phyloP scores from a whole-genome alignment of 2,888 invertebrate genomes.

The Catocala nupta region DNA sequence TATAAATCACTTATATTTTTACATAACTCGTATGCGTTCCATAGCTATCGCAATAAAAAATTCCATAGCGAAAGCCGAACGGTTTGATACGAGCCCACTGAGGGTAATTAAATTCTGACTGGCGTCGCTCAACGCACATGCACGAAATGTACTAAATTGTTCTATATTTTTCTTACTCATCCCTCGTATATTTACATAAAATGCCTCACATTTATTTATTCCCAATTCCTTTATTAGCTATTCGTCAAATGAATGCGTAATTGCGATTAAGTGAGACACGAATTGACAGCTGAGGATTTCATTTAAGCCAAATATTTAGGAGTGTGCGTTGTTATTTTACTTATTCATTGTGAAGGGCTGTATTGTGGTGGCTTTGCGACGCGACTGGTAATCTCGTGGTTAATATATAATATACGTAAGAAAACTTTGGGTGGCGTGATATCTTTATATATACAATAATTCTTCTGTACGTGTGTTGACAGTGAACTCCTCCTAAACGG shows the following conservation, averaged over 20 bases:
- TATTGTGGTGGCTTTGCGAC: background rate
- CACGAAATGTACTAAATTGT: conserved; percentile 48
- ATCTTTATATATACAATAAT: no score
- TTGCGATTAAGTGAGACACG: conserved; percentile 8
- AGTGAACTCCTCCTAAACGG: no score
- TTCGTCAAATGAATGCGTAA: conserved; percentile 23
- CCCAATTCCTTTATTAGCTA: conserved; percentile 21
- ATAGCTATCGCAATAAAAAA: conserved; percentile 56
- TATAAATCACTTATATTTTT: conserved; percentile 37
- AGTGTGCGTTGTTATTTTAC: background rate
- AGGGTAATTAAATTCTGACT: conserved; percentile 63
- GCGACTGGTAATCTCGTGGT: no score
- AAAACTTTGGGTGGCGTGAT: no score
- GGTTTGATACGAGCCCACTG: conserved; percentile 44
- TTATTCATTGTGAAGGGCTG: background rate
- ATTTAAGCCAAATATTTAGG: background rate
- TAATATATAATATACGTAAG: no score
- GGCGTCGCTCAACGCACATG: conserved; percentile 45
- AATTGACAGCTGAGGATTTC: background rate
- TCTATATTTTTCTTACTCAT: conserved; percentile 32
- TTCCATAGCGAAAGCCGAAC: conserved; percentile 53
- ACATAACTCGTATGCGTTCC: conserved; percentile 29
- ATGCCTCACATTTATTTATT: conserved; percentile 13
- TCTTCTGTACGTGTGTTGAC: no score
- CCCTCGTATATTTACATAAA: conserved; percentile 24